Conservation (phyloP, 2,797 vertebrate genomes). For the Pseudotriccus pelzelni region DNA sequence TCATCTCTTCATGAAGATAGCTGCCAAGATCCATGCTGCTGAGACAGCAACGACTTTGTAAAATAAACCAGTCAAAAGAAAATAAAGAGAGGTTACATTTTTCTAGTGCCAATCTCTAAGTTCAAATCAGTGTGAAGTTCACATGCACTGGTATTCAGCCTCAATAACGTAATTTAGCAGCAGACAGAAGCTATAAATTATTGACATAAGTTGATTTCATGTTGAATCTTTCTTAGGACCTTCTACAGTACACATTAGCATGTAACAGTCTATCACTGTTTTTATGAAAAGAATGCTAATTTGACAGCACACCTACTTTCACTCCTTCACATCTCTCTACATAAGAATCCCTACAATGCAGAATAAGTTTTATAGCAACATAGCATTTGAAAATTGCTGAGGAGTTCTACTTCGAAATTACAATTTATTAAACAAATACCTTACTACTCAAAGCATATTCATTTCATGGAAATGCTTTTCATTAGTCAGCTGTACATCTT, state of each 20-base stretch:
- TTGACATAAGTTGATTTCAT: neutral
- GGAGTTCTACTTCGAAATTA: neutral
- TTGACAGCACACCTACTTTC: conserved; percentile 14
- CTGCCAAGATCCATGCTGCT: neutral
- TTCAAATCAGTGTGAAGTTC: neutral
- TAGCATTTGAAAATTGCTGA: neutral
- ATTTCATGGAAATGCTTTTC: neutral
- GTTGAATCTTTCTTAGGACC: neutral
- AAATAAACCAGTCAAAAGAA: neutral
- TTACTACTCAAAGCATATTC: neutral
- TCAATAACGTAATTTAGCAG: neutral
- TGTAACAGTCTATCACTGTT: conserved; percentile 4
- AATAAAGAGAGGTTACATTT: neutral
- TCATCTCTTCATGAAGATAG: neutral
- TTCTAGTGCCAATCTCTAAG: neutral
- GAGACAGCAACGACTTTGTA: neutral
- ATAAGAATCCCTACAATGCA: neutral
- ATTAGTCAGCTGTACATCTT: neutral
- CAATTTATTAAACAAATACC: neutral
- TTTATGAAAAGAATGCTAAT: neutral
- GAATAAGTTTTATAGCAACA: neutral
- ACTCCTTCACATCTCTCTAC: neutral
- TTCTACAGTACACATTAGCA: neutral
- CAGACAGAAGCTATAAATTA: neutral
- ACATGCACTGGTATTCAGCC: neutral